Base-by-base conservation (phyloP, 1,140 invertebrate species). In the Glomeris maerens region DNA sequence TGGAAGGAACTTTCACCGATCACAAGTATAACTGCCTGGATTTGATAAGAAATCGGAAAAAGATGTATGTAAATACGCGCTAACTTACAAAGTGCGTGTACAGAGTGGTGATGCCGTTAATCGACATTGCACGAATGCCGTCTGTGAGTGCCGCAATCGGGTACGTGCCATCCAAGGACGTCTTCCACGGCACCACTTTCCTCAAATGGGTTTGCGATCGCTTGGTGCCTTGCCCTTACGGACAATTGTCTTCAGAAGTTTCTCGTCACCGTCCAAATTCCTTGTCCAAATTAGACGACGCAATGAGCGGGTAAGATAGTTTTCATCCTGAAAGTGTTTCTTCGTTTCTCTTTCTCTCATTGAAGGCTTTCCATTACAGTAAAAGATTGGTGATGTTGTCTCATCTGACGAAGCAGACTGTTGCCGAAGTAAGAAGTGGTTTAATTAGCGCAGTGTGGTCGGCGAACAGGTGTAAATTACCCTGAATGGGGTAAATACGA, bases 331-430 rank as follows among this genome's bases (percentile, higher is more conserved):
- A 20, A 20, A 44, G n/a, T 10, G 23, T 10, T 10, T 17, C n/a
- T 36, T 36, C 10, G 7, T 54, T 44, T 49, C 45, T 47, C 51
- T n/a, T n/a, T n/a, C n/a, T n/a, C n/a, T n/a, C n/a, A n/a, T n/a
- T n/a, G n/a, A n/a, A n/a, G n/a, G n/a, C n/a, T n/a, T 52, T 28
- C 44, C 25, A 45, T 57, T 61, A 29, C 55, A 66, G 64, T 29
- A 67, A 68, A 55, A 68, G 66, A 51, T 55, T 69, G 23, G 66
- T 68, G 21, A 61, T 68, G 13, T 64, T 68, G 65, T 64, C 64
- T 31, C 66, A 66, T 59, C 61, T 68, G 42, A n/a, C n/a, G n/a
- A n/a, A n/a, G n/a, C n/a, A n/a, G n/a, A n/a, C n/a, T n/a, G n/a
- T n/a, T n/a, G n/a, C n/a, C n/a, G n/a, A n/a, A n/a, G n/a, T n/a